phyloP scores from a whole-genome alignment of 2,113 vertebrate species.

The Tauraco erythrolophus region DNA sequence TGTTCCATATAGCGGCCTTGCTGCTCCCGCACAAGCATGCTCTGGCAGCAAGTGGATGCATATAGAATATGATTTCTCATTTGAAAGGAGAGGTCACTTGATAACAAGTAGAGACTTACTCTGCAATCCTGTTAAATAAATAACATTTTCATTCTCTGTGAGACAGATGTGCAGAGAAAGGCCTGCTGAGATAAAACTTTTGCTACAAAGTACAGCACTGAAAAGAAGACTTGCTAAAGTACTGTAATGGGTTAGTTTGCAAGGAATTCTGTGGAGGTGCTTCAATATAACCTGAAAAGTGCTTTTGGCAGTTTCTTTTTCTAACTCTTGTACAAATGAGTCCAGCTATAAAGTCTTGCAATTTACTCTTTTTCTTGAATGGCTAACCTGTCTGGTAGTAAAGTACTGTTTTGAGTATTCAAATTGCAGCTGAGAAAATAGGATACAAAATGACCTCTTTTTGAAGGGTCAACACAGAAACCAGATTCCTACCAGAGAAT shows the following conservation, averaged over 20 bases:
- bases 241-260: not conserved
- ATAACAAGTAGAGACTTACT: not conserved
- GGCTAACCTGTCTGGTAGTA: not conserved
- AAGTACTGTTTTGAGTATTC: not conserved
- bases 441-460: not conserved
- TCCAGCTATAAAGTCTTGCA: not conserved
- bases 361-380: not conserved
- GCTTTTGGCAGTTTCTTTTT: not conserved
- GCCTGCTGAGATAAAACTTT: not conserved
- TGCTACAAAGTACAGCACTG: not conserved
- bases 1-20: not conserved
- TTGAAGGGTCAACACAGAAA: not conserved
- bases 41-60: not conserved
- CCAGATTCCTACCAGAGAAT: not conserved
- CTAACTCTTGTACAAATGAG: not conserved
- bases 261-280: not conserved
- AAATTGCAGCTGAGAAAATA: not conserved
- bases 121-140: not conserved
- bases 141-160: not conserved
- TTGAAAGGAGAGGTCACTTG: not conserved
- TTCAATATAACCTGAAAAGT: not conserved
- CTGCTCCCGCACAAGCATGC: accelerated
- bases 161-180: not conserved
- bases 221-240: not conserved
- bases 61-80: not conserved